Percentiles rank a stretch among this genome's conserved stretches.
Conservation (phyloP, 2,797 vertebrate species). For the Microctenopoma steveboyesi region DNA sequence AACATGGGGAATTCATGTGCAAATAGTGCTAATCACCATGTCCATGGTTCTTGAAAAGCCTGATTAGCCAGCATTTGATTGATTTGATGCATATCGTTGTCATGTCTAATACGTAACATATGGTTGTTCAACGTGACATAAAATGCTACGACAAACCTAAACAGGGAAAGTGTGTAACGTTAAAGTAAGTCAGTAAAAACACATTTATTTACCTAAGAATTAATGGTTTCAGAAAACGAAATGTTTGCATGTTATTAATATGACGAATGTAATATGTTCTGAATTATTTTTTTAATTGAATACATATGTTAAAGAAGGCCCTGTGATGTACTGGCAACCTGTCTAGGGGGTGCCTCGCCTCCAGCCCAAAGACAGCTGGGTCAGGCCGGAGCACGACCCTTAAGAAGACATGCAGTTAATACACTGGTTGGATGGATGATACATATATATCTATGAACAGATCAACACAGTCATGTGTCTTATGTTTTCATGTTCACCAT, state of each 20-base stretch:
- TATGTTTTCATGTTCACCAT: constrained; percentile 22
- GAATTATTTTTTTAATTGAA: not conserved
- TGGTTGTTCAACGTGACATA: constrained; percentile 11
- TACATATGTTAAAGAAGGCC: not conserved
- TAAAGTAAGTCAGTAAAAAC: not conserved
- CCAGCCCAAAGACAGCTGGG: too few species aligned
- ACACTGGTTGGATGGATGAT: too few species aligned
- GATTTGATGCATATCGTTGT: constrained; percentile 15
- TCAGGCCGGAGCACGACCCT: too few species aligned
- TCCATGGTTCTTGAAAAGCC: constrained; percentile 10
- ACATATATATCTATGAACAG: constrained; percentile 3
- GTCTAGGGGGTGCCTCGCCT: too few species aligned
- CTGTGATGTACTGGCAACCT: too few species aligned
- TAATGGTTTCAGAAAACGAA: not conserved
- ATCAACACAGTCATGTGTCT: constrained; percentile 1
- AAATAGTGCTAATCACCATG: constrained; percentile 36
- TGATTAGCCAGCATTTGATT: constrained; percentile 19
- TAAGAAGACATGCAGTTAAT: too few species aligned
- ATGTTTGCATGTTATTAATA: constrained; percentile 1
- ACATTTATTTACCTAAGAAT: not conserved
- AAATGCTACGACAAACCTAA: not conserved
- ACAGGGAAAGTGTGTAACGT: constrained; percentile 1
- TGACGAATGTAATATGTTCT: not conserved
- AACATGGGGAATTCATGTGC: constrained; percentile 27
- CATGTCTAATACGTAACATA: constrained; percentile 25